phyloP scores from a whole-genome alignment of 64 coral and sea anemone species.

The Stichodactyla helianthus region DNA sequence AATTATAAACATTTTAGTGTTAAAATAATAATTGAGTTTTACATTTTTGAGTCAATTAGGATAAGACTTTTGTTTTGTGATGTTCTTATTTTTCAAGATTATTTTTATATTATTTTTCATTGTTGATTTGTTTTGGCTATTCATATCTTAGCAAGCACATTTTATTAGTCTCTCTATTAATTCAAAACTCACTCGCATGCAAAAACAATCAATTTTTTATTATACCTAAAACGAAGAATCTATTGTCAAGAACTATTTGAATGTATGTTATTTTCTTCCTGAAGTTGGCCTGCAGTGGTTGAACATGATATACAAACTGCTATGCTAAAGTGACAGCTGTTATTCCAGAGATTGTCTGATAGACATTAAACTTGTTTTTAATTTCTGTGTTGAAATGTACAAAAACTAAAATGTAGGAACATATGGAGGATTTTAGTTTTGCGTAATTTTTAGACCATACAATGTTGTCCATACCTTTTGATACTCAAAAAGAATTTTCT shows the following conservation, averaged over 20 bases:
- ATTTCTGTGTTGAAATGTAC: background rate
- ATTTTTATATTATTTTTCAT: background rate
- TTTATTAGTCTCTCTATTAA: too few relatives aligned
- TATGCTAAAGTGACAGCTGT: background rate
- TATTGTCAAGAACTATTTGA: too few relatives aligned
- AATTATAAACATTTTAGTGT: too few relatives aligned
- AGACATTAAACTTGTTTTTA: background rate
- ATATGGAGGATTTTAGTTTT: background rate
- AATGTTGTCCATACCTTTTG: background rate
- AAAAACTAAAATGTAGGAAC: background rate
- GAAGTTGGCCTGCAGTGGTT: background rate
- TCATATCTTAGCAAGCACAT: too few relatives aligned
- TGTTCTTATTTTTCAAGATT: background rate
- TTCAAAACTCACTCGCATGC: too few relatives aligned
- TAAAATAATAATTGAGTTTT: too few relatives aligned
- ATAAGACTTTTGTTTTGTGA: too few relatives aligned
- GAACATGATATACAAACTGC: background rate
- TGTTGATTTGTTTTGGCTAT: background rate
- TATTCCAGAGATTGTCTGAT: background rate
- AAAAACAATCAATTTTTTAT: too few relatives aligned
- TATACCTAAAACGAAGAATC: too few relatives aligned
- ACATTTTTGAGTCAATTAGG: too few relatives aligned
- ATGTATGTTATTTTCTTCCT: background rate
- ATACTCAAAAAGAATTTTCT: background rate
- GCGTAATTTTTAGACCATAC: conserved; percentile 7